These are phyloP conservation scores for Portevinia maculata DNA, from an alignment of 2,888 invertebrate species.

Conservation along the genomic window DNA sequence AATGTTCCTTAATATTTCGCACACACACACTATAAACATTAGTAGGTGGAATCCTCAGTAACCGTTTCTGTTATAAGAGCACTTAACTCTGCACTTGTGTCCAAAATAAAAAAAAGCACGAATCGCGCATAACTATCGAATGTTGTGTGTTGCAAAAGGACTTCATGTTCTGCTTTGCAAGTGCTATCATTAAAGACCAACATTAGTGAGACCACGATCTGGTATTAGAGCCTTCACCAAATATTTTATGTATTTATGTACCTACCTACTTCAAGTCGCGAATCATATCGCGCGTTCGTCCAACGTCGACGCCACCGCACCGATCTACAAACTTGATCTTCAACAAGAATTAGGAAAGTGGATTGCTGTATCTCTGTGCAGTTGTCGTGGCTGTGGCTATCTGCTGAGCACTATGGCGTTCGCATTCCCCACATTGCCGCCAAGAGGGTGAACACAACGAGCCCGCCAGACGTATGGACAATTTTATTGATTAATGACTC, in stretches of 20 bases:
- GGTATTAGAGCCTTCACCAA: slow-evolving; percentile 58
- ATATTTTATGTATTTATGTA: slow-evolving; percentile 26
- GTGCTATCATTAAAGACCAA: slow-evolving; percentile 68
- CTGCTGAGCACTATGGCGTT: slow-evolving; percentile 30
- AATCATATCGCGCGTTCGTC: slow-evolving; percentile 62
- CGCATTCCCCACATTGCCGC: slow-evolving; percentile 12
- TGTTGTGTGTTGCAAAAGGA: slow-evolving; percentile 60
- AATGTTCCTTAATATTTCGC: slow-evolving; percentile 34
- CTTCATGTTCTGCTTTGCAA: slow-evolving; percentile 60
- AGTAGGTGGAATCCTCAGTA: slow-evolving; percentile 32
- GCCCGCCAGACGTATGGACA: slow-evolving; percentile 77
- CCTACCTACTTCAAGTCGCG: slow-evolving; percentile 56
- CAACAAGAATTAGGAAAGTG: slow-evolving; percentile 72
- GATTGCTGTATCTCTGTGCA: slow-evolving; percentile 41
- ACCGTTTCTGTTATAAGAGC: slow-evolving; percentile 54
- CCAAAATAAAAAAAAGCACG: slow-evolving; percentile 45
- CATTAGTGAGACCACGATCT: slow-evolving; percentile 71
- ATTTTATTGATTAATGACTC: slow-evolving; percentile 83
- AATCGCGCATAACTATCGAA: slow-evolving; percentile 48
- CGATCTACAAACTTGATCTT: slow-evolving; percentile 71
- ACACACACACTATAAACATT: neutral
- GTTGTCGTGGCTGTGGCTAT: slow-evolving; percentile 39
- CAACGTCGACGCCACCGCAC: slow-evolving; percentile 23
- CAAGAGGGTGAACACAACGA: slow-evolving; percentile 20
- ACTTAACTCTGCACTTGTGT: slow-evolving; percentile 59